Conservation (phyloP, 2,888 invertebrate species). For the Rhingia rostrata region DNA sequence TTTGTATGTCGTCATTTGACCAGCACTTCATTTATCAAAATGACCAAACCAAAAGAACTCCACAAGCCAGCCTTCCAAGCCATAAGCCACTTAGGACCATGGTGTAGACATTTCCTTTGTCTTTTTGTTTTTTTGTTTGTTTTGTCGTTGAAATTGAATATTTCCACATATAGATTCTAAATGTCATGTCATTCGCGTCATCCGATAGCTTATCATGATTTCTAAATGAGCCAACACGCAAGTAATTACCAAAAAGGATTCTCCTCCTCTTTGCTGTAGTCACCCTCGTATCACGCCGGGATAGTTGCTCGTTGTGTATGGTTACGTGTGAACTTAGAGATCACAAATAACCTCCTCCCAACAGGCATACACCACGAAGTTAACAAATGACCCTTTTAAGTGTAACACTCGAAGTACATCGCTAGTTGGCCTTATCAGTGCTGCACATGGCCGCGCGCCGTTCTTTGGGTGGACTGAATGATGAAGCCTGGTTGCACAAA, state of each 20-base stretch:
- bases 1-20: conserved; percentile 61
- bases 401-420: conserved; percentile 73
- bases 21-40: conserved; percentile 70
- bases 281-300: background rate
- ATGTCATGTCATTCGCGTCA: conserved; percentile 70
- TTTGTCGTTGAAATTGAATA: conserved; percentile 58
- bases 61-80: conserved; percentile 48
- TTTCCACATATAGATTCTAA: conserved; percentile 66
- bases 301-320: conserved; percentile 9
- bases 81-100: conserved; percentile 64
- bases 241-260: conserved; percentile 65
- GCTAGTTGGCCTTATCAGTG: conserved; percentile 63
- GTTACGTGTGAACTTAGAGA: conserved; percentile 50
- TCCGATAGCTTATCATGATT: conserved; percentile 69
- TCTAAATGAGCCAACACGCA: conserved; percentile 70
- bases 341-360: conserved; percentile 31
- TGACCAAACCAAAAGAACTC: conserved; percentile 52
- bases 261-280: conserved; percentile 18
- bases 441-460: conserved; percentile 29
- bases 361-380: conserved; percentile 11
- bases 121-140: conserved; percentile 18
- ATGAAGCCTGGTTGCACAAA: conserved; percentile 47
- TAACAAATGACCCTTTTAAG: conserved; percentile 74
- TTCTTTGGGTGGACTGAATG: conserved; percentile 29
- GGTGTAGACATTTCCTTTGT: conserved; percentile 25